These are phyloP conservation scores for Sandelia bainsii DNA, from an alignment of 2,797 vertebrate genomes.

Conservation along the genomic window DNA sequence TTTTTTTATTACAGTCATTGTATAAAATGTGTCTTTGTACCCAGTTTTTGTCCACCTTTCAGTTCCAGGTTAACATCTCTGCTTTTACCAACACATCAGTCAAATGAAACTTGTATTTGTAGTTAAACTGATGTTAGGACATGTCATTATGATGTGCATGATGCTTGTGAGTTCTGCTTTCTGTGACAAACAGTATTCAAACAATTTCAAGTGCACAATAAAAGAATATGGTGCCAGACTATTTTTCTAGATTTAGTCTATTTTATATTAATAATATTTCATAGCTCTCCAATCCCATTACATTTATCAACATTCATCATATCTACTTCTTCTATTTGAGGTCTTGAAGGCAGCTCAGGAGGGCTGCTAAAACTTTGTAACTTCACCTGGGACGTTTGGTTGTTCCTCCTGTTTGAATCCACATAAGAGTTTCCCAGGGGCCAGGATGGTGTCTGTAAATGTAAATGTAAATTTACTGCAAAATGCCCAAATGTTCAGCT, in stretches of 20 bases:
- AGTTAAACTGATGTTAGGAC: background rate
- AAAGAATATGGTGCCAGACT: background rate
- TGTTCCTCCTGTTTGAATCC: background rate
- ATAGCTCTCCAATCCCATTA: background rate
- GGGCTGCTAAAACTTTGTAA: background rate
- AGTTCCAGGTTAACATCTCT: background rate
- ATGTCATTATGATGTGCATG: background rate
- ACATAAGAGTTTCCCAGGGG: background rate
- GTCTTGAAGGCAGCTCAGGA: background rate
- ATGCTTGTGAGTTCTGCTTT: background rate
- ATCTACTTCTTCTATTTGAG: background rate
- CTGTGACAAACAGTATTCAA: background rate
- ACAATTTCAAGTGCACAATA: background rate
- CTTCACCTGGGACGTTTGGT: background rate
- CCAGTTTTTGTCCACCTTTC: slow-evolving; percentile 1
- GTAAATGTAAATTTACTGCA: background rate
- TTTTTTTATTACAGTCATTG: slow-evolving; percentile 6
- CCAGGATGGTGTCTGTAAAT: background rate
- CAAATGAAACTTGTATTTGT: background rate
- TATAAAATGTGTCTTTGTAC: slow-evolving; percentile 5
- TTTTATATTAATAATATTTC: slow-evolving; percentile 1
- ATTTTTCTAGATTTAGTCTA: background rate
- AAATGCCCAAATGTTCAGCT: background rate
- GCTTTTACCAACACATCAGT: background rate
- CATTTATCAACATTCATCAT: background rate